These are phyloP conservation scores for Streptopelia turtur DNA, from an alignment of 2,797 vertebrate genomes.

Conservation along the genomic window DNA sequence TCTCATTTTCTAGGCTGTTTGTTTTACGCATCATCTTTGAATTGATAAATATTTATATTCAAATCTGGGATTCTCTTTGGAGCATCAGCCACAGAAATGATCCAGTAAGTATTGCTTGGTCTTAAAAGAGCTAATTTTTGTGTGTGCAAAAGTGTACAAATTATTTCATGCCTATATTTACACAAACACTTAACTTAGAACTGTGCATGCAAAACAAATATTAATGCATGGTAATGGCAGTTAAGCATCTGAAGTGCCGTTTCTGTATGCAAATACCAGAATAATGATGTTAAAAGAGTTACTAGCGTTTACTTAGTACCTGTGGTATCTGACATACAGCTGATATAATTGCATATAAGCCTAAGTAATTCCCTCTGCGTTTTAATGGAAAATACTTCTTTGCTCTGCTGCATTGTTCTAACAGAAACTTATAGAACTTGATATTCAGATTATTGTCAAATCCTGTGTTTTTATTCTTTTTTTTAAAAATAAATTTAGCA, in stretches of 20 bases:
- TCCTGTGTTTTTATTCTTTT: background rate
- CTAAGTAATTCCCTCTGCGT: background rate
- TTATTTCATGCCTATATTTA: background rate
- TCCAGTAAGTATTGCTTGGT: background rate
- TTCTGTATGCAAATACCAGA: background rate
- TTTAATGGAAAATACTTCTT: background rate
- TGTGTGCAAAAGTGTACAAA: background rate
- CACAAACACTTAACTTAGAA: background rate
- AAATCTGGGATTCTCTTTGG: slow-evolving; percentile 30
- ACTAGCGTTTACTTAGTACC: background rate
- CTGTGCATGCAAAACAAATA: background rate
- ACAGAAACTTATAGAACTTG: background rate
- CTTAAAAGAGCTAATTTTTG: background rate
- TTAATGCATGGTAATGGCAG: background rate
- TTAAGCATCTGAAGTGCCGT: background rate
- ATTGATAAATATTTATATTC: slow-evolving; percentile 54
- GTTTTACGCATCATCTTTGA: slow-evolving; percentile 42
- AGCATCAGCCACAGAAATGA: background rate
- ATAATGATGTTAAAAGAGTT: background rate
- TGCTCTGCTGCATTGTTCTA: background rate
- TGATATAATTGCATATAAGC: background rate
- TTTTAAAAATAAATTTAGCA: background rate
- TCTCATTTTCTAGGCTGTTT: slow-evolving; percentile 61
- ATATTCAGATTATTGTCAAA: background rate
- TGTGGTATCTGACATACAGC: background rate